Evolutionary conservation across 2,888 invertebrate genomes (phyloP).

Genomic region (Cosmopolites sordidus): DNA sequence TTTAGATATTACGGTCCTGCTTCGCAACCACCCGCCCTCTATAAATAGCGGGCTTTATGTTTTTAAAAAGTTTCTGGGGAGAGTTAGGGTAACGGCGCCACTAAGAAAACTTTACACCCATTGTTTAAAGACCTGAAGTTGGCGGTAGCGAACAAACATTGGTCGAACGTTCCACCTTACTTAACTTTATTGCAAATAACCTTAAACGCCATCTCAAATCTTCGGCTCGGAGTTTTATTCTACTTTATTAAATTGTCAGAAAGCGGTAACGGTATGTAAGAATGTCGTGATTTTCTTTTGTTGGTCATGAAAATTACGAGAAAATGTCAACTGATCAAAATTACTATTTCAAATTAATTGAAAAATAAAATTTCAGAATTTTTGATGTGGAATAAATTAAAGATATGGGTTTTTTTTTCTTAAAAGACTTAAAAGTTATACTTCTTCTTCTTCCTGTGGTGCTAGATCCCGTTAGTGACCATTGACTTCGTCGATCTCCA

Average conservation of each 20-base stretch:
- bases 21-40: constrained; percentile 31
- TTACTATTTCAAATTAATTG: too few relatives aligned
- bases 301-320: too few relatives aligned
- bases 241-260: constrained; percentile 27
- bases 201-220: constrained; percentile 29
- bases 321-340: too few relatives aligned
- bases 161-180: constrained; percentile 30
- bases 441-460: too few relatives aligned
- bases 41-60: constrained; percentile 42
- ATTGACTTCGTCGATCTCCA: too few relatives aligned
- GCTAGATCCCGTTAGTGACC: too few relatives aligned
- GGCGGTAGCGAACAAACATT: constrained; percentile 31
- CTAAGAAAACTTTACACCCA: constrained; percentile 38
- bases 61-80: constrained; percentile 39
- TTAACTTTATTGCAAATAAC: constrained; percentile 30
- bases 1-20: constrained; percentile 43
- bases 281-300: too few relatives aligned
- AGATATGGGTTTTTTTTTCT: too few relatives aligned
- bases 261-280: not conserved
- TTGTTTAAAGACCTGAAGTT: constrained; percentile 33
- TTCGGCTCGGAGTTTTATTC: constrained; percentile 25
- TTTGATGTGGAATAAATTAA: too few relatives aligned
- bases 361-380: too few relatives aligned
- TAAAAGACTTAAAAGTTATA: too few relatives aligned
- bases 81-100: constrained; percentile 39